A percentile compares a stretch with the other conserved stretches of the same genome.
Conservation (phyloP, 2,113 vertebrate genomes). For the Tyto alba region DNA sequence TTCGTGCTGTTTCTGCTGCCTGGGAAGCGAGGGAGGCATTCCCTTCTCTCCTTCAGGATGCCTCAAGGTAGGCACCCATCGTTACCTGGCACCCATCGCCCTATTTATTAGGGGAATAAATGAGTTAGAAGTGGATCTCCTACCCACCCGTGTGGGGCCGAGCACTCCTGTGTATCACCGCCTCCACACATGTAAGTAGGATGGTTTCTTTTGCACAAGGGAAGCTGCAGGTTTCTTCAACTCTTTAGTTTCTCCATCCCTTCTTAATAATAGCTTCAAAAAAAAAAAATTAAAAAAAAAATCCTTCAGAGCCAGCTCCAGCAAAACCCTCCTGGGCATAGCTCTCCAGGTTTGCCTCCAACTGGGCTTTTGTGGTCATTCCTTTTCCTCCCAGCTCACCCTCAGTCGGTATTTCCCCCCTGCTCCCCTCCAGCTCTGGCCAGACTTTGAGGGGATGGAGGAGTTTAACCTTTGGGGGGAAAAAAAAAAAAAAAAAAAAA, state of each 20-base stretch:
- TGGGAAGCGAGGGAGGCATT: not conserved
- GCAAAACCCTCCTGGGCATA: not conserved
- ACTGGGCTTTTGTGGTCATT: not conserved
- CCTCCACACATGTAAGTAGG: not conserved
- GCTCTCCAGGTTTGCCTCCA: not conserved
- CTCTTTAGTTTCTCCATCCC: not conserved
- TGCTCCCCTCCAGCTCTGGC: not conserved
- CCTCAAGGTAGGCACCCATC: not conserved
- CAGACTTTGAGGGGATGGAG: not conserved
- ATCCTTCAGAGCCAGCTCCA: not conserved
- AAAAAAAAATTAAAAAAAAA: not conserved
- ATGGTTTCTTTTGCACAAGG: not conserved
- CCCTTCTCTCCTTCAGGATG: not conserved
- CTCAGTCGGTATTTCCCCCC: not conserved
- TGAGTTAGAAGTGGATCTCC: not conserved
- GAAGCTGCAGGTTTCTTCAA: not conserved
- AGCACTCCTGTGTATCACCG: not conserved
- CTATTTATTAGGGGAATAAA: not conserved
- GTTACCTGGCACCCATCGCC: not conserved
- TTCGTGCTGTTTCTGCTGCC: not conserved
- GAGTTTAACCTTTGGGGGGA: slow-evolving; percentile 3
- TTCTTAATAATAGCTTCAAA: not conserved
- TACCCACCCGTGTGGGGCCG: not conserved
- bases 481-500: not conserved
- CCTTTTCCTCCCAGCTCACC: not conserved